phyloP scores from a whole-genome alignment of 2,113 vertebrate species.

The Anolis sagrei region DNA sequence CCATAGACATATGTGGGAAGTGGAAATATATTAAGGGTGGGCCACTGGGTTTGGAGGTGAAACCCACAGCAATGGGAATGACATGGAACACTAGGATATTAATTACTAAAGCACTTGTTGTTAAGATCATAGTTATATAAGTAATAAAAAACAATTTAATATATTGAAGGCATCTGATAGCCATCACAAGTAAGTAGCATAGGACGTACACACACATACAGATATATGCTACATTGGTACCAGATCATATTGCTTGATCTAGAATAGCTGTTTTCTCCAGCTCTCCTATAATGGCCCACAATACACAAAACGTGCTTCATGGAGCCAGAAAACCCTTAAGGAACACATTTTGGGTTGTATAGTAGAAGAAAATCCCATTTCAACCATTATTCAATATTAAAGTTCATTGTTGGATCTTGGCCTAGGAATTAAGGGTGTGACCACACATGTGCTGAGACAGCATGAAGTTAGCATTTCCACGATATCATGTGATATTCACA shows the following conservation, averaged over 20 bases:
- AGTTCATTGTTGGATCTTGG: too few species aligned
- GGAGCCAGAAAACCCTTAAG: too few species aligned
- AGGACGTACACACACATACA: neutral
- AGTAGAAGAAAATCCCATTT: too few species aligned
- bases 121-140: neutral
- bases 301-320: too few species aligned
- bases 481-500: neutral
- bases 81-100: neutral
- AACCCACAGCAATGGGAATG: neutral
- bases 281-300: too few species aligned
- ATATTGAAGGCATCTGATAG: neutral
- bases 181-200: neutral
- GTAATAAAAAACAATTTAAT: neutral
- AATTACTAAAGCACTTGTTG: neutral
- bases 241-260: too few species aligned
- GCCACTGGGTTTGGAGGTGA: neutral
- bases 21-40: neutral
- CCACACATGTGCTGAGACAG: neutral
- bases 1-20: neutral
- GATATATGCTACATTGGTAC: neutral
- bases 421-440: neutral
- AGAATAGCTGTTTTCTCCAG: too few species aligned
- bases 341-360: too few species aligned
- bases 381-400: too few species aligned
- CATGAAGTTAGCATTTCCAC: neutral